These are phyloP conservation scores for Salmo trutta DNA, from an alignment of 2,797 vertebrate genomes.

Conservation along the genomic window DNA sequence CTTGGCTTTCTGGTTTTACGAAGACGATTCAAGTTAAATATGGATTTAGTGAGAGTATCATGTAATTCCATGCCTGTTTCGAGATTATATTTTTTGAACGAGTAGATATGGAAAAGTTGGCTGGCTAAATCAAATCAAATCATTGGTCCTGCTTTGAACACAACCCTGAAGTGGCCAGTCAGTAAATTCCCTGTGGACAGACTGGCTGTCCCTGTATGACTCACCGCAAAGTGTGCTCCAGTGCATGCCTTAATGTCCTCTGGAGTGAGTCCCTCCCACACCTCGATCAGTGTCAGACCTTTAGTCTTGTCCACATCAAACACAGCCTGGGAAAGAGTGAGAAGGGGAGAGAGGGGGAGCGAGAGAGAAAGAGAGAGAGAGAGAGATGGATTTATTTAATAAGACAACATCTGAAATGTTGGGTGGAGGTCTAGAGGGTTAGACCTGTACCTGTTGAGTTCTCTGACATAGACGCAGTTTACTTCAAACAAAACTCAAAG, in stretches of 20 bases:
- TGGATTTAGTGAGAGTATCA: neutral
- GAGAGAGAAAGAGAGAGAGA: neutral
- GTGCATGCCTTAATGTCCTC: conserved; percentile 93
- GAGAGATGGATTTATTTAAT: neutral
- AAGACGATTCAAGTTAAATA: neutral
- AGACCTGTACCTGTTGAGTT: conserved; percentile 10
- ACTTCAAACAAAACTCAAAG: neutral
- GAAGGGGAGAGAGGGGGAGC: neutral
- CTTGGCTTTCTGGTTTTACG: no score
- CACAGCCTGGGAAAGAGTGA: conserved; percentile 79
- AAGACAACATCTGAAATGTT: neutral
- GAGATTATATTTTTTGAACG: neutral
- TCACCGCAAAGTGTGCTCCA: conserved; percentile 87
- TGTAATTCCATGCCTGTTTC: neutral
- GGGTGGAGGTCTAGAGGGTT: neutral
- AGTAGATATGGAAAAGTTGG: neutral
- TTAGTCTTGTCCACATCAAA: conserved; percentile 93
- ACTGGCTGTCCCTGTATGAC: conserved; percentile 30
- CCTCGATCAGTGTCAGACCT: conserved; percentile 90
- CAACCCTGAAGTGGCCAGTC: neutral
- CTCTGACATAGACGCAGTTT: conserved; percentile 23
- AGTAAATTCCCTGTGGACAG: neutral
- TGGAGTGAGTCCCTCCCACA: conserved; percentile 89
- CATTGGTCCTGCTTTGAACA: neutral
- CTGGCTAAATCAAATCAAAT: neutral